Base-by-base conservation (phyloP, 2,888 invertebrate species). In the Agrochola circellaris region DNA sequence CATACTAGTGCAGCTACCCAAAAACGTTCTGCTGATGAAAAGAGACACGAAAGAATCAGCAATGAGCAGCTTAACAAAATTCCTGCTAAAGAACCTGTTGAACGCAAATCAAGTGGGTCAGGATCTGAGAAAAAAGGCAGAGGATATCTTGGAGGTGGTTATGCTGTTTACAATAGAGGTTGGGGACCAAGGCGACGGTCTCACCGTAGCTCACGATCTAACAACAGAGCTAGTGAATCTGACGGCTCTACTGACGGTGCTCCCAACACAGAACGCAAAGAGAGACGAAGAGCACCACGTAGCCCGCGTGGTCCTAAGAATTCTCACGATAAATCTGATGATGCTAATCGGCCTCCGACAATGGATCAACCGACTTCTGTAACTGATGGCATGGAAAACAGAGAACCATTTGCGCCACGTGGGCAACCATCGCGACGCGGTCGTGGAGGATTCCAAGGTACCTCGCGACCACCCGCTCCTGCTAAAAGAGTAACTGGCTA, bases 381-480 rank as follows among this genome's bases (percentile, higher is more conserved):
- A 20, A 79, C 89, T 20, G 95, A 96, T 82, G 91, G 92, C 26
- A 87, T 97, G 93, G 95, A 96, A 91, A 96, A 96, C 84, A 95
- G 97, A 77, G 98, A 98, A 90, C 98, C 98, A 68, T 99, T 99
- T 94, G 98, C 98, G 2, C 99, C 99, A 0, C 97, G 98, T 38
- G 99, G 99, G 0, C 99, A 99, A 93, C 99, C 99, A 0, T 99
- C 99, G 1, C 97, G 99, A 71, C 97, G 99, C 77, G 99, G 99
- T 9, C 97, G 99, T 81, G 98, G 98, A 26, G 96, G 96, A 48
- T 96, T 96, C 87, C 96, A 96, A 84, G 96, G 96, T 38, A 90
- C 95, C 2, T 86, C 93, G 4, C 93, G 96, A n/a, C 96, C 95
- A 15, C 96, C 96, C n/a, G 96, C 96, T 42, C 95, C 97, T 11